Evolutionary conservation across 1,140 invertebrate species (phyloP).

Genomic region (Drosophila orosa): DNA sequence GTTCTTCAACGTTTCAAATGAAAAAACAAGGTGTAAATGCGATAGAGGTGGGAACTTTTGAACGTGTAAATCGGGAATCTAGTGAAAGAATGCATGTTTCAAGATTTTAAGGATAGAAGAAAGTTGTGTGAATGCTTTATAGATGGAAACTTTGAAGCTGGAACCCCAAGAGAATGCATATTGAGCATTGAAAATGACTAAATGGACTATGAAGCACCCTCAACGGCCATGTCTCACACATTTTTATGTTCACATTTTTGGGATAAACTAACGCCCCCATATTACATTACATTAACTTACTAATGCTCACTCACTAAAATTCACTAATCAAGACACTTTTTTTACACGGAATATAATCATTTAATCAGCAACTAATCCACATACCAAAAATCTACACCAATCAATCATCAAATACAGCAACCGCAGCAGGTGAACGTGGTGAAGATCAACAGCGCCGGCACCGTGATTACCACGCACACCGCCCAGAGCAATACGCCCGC

Average conservation of each 20-base stretch:
- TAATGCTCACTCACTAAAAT: constrained; percentile 1
- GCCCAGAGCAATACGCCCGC: constrained; percentile 74
- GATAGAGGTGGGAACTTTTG: background rate
- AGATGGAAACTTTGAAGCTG: background rate
- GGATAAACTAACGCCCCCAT: constrained; percentile 2
- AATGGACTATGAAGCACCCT: background rate
- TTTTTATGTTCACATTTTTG: background rate
- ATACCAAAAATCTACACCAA: constrained; percentile 8
- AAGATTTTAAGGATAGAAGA: background rate
- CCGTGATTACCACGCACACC: constrained; percentile 79
- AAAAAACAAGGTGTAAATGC: background rate
- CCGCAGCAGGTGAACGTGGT: constrained; percentile 85
- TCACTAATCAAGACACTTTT: background rate
- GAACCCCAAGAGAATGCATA: background rate
- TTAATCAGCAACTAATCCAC: constrained; percentile 31
- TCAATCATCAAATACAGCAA: constrained; percentile 41
- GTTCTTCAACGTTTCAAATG: too few relatives aligned
- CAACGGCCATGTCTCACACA: background rate
- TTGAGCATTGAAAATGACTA: background rate
- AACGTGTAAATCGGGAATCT: background rate
- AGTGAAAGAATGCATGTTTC: background rate
- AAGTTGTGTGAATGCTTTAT: too few relatives aligned
- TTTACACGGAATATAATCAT: background rate
- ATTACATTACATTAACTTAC: background rate
- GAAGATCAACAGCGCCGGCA: constrained; percentile 82